A percentile compares a stretch with the other conserved stretches of the same genome.
phyloP scores from a whole-genome alignment of 2,113 vertebrate genomes.

The Mohoua ochrocephala region DNA sequence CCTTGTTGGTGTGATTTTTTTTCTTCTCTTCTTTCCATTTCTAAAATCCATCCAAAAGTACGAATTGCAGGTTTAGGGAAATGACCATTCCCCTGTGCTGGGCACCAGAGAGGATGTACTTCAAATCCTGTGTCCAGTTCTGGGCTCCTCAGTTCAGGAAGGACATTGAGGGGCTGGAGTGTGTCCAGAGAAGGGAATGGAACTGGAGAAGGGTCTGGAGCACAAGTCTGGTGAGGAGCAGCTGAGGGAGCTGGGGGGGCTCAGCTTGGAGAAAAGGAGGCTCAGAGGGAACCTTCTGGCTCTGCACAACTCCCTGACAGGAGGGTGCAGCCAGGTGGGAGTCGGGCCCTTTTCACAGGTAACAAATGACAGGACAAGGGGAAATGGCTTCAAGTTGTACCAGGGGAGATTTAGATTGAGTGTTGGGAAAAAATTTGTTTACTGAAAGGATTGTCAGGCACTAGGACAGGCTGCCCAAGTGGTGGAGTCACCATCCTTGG shows the following conservation, averaged over 20 bases:
- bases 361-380: rapidly evolving
- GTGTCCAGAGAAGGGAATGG: rapidly evolving
- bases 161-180: not conserved
- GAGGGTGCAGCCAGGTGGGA: rapidly evolving
- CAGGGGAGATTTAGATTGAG: not conserved
- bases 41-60: not conserved
- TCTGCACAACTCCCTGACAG: not conserved
- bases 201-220: not conserved
- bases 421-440: not conserved
- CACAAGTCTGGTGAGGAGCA: rapidly evolving
- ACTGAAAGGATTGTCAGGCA: not conserved
- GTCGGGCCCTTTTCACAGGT: rapidly evolving
- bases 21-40: not conserved
- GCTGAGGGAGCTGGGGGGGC: not conserved
- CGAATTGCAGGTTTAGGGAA: not conserved
- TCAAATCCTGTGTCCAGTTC: not conserved
- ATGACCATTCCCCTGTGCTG: rapidly evolving
- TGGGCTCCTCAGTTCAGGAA: not conserved
- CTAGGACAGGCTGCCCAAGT: not conserved
- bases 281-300: rapidly evolving
- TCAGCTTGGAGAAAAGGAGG: not conserved
- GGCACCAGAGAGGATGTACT: not conserved
- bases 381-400: rapidly evolving
- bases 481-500: not conserved
- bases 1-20: not conserved